A percentile compares a stretch with the other conserved stretches of the same genome.
phyloP scores from a whole-genome alignment of 2,797 vertebrate genomes.

The Hippocampus kuda region DNA sequence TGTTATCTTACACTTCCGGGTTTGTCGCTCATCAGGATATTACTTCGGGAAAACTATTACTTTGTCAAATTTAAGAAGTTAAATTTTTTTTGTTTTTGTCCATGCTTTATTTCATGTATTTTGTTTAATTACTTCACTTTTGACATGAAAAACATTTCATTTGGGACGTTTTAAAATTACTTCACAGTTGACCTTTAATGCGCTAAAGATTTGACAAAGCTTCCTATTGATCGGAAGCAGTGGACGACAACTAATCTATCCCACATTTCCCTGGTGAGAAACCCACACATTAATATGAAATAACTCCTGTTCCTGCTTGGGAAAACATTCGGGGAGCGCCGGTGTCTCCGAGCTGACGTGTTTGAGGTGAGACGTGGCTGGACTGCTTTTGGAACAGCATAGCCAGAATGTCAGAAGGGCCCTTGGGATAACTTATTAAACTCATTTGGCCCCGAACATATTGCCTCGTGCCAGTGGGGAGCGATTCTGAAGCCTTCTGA shows the following conservation, averaged over 20 bases:
- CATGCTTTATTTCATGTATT: too few relatives aligned
- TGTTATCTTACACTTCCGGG: too few relatives aligned
- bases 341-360: slow-evolving; percentile 48
- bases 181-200: slow-evolving; percentile 17
- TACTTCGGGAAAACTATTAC: too few relatives aligned
- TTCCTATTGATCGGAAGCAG: slow-evolving; percentile 48
- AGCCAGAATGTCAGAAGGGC: slow-evolving; percentile 57
- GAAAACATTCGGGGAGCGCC: slow-evolving; percentile 53
- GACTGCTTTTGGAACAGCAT: slow-evolving; percentile 21
- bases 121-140: too few relatives aligned
- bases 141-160: too few relatives aligned
- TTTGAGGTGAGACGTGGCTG: slow-evolving; percentile 43
- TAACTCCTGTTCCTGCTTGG: slow-evolving; percentile 43
- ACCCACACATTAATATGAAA: slow-evolving; percentile 50
- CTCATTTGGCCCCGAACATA: slow-evolving; percentile 57
- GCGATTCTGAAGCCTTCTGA: slow-evolving; percentile 47
- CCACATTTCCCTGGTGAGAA: slow-evolving; percentile 37
- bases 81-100: too few relatives aligned
- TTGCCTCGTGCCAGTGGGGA: slow-evolving; percentile 58
- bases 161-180: too few relatives aligned
- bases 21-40: too few relatives aligned
- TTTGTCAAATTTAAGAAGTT: too few relatives aligned
- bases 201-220: slow-evolving; percentile 33
- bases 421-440: slow-evolving; percentile 65
- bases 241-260: slow-evolving; percentile 35